Evolutionary conservation across 1,140 invertebrate species (phyloP).

Genomic region (Penaeus chinensis): DNA sequence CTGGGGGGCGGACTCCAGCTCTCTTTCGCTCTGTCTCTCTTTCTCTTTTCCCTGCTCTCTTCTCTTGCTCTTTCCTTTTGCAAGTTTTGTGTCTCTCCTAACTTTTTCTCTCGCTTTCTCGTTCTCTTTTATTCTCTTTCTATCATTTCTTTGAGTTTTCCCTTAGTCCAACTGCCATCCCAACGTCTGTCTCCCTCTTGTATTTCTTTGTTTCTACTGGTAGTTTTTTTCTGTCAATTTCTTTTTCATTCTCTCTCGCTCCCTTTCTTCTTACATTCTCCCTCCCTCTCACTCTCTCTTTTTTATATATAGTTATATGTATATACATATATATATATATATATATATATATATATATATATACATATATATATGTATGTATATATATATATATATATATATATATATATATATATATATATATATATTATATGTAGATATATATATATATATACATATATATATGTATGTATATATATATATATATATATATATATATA

Average conservation of each 20-base stretch:
- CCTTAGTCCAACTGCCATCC: neutral
- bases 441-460: no score
- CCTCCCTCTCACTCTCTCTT: neutral
- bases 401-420: no score
- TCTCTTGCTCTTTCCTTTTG: neutral
- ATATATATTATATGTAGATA: no score
- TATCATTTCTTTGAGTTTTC: no score
- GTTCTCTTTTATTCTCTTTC: neutral
- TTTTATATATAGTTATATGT: neutral
- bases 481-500: no score
- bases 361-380: no score
- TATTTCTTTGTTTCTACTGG: neutral
- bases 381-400: no score
- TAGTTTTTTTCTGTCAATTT: neutral
- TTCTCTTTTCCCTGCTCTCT: neutral
- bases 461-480: neutral
- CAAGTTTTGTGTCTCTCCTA: neutral
- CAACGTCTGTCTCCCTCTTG: neutral
- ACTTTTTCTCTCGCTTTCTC: constrained; percentile 3
- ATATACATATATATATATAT: neutral
- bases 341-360: no score
- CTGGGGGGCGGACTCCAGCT: neutral
- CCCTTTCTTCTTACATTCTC: no score
- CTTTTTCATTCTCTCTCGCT: neutral
- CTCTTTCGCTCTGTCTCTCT: constrained; percentile 24